Evolutionary conservation across 2,888 invertebrate genomes (phyloP).

Genomic region (Acanthosepion pharaonis): DNA sequence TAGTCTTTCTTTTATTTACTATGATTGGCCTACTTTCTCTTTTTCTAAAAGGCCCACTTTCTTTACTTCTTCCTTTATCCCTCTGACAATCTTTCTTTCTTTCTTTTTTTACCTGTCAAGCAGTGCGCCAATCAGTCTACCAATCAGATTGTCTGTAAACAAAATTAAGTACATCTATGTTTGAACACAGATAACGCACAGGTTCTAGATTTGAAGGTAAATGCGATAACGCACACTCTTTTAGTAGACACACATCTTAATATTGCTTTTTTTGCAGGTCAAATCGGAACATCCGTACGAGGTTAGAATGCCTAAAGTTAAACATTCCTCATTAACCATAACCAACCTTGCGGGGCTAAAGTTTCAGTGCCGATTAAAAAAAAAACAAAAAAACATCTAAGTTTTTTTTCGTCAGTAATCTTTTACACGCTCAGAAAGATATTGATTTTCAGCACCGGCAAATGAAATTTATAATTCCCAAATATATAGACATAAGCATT

Average conservation of each 20-base stretch:
- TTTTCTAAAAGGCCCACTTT: not conserved
- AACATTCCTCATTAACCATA: no score
- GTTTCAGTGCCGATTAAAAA: no score
- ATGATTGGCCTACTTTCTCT: not conserved
- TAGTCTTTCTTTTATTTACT: not conserved
- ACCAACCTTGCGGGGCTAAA: no score
- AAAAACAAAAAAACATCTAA: no score
- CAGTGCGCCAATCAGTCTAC: not conserved
- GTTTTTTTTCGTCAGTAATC: no score
- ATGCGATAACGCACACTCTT: not conserved
- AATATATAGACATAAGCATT: no score
- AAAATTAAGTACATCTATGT: not conserved
- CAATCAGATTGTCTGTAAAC: not conserved
- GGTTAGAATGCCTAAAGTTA: no score
- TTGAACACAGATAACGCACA: not conserved
- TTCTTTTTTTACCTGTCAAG: not conserved
- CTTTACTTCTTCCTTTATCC: not conserved
- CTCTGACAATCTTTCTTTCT: not conserved
- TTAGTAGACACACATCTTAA: not conserved
- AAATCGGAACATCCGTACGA: no score
- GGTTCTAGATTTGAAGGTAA: not conserved
- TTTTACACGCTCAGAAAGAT: no score
- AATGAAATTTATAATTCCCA: no score
- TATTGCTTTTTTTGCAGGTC: no score
- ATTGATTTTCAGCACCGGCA: no score